Base-by-base conservation (phyloP, 1,140 invertebrate genomes). In the Oedothorax gibbosus region DNA sequence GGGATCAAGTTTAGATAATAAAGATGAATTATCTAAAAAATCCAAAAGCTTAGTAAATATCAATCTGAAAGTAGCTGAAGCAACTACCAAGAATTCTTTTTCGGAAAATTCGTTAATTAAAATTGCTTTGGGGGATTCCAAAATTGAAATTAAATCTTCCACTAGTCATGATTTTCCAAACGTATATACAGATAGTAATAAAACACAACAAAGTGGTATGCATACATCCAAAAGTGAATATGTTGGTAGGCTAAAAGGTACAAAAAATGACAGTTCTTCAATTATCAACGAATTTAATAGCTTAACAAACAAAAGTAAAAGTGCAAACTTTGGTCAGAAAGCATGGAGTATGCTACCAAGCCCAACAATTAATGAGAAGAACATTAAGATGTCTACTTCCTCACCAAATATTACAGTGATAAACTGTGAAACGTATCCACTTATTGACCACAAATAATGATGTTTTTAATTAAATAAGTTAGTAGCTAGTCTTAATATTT, bases 31-130 rank as follows among this genome's bases (percentile, higher is more conserved):
- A 50, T 66, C 49, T 56, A 56, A 54, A 14, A 87, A 86, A 85
- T 79, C 78, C 49, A 65, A 65, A 71, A 86, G 85, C 68, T 68
- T 84, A 18, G 75, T 81, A 6, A 73, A 82, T 60, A 78, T 86
- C 2, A 73, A 53, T 20, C 3, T 12, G 14, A 71, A 75, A 71
- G 11, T 64, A 18, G 66, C 11, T 53, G 12, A 49, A 21, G 62
- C 20, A 56, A 50, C 54, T 15, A 49, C 62, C 66, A 78, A 86
- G 11, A 87, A 87, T 83, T 78, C 85, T 21, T 80, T 77, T 0
- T 87, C 87, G 5, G 87, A 87, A 20, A 86, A 86, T 51, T 86
- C 87, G 3, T 71, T 87, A 12, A 86, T 76, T 14, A 87, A 87
- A 81, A 54, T 83, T n/a, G 85, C 87, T 11, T 15, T 85, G 14